Evolutionary conservation across 2,888 invertebrate species (phyloP), one percentile per base, ranked within the genome.

Genomic region (Drosophila meridiana): DNA sequence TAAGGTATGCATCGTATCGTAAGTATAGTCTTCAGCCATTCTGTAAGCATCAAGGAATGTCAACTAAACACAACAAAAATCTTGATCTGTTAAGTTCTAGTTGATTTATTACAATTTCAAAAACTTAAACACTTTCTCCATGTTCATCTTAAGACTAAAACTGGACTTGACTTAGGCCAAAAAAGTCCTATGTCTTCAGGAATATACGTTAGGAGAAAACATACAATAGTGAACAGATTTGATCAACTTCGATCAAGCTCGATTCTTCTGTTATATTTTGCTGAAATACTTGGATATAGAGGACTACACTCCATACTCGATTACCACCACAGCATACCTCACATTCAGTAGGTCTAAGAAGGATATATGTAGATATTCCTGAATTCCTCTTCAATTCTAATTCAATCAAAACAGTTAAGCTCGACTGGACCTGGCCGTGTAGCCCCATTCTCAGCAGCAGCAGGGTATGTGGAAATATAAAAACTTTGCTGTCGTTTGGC

Each of bases 401-500:
- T 14, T 8, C 4, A 7, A 8, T 20, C 20, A 9, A 43, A 28
- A 2, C 6, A 47, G 7, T 28, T 28, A 13, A 13, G 14, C 14
- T 32, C n/a, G 50, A 50, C 30, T 32, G 50, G 50, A 32, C 50
- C n/a, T 9, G 50, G 32, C 20, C 9, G 20, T n/a, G n/a, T 14
- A 48, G 4, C 30, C 48, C 30, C 48, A n/a, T 9, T 32, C 32
- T 4, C n/a, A 4, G 32, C 0, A 34, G 7, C n/a, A 13, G 20
- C 20, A 42, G 56, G 42, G 56, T 30, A 56, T 42, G 7, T 11
- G 56, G 53, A 76, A 71, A 82, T 69, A 78, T 53, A n/a, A 38
- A 69, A 67, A 69, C 67, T 67, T 67, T 69, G 38, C n/a, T 40
- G 68, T 40, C 68, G 66, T 67, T 66, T 53, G 69, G 74, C 40